Evolutionary conservation across 2,888 invertebrate genomes (phyloP), one percentile per base, ranked within the genome.

Genomic region (Drosophila anomelani): DNA sequence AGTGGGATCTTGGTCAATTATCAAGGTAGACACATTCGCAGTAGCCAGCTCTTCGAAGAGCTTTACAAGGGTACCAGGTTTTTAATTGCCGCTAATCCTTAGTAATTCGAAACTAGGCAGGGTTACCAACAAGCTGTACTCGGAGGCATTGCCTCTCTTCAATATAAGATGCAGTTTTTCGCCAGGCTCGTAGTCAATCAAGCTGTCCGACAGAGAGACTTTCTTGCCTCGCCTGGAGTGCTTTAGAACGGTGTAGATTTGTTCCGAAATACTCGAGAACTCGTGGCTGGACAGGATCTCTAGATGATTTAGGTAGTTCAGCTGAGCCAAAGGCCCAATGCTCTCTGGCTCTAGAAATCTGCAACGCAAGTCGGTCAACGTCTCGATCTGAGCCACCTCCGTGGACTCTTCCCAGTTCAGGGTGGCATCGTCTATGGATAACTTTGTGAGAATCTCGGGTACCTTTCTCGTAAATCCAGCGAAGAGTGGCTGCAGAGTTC

Each of bases 241-340:
- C 54, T 34, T 15, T 1, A 61, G 15, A 17, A 61, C 15, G 4
- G 13, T 43, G 13, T 4, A 26, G 12, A 61, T 26, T 17, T 55
- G 61, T 7, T 15, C 0, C 8, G 34, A 43, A 6, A 61, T 36
- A 10, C 10, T 41, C 7, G 6, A 12, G n/a, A 55, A 55, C 4
- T n/a, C 32, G 9, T 55, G 55, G 1, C n/a, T 7, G 7, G 60
- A 61, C 9, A 61, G 43, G 23, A 61, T 20, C 23, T 55, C 32
- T 4, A 61, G 17, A 5, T 8, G 1, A 1, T 43, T 8, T 0
- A 55, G 56, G 5, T 44, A 17, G 15, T 17, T 10, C 26, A 61
- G 55, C 10, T 56, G 20, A 2, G 36, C 23, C 55, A 56, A 10
- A 12, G 26, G 43, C 1, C 34, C 43, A 4, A 61, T 56, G n/a